Percentiles rank a stretch among this genome's conserved stretches.
These are phyloP conservation scores for Heteromyza rotundicornis DNA, from an alignment of 2,888 invertebrate species.

Conservation along the genomic window DNA sequence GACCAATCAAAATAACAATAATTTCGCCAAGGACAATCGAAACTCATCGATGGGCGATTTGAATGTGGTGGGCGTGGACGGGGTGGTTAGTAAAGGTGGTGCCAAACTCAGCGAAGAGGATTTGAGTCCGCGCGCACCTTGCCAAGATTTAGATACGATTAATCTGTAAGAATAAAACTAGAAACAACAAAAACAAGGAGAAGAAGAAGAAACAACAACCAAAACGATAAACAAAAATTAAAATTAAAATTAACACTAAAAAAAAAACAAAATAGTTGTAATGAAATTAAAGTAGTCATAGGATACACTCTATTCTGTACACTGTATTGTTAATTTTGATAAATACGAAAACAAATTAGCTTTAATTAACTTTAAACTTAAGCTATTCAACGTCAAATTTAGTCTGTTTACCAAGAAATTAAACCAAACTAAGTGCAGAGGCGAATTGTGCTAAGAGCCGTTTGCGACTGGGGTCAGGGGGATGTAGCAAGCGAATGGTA, in stretches of 20 bases:
- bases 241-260: slow-evolving; percentile 22
- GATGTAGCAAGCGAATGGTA: neutral
- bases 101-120: slow-evolving; percentile 43
- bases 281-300: neutral
- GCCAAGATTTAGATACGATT: slow-evolving; percentile 76
- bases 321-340: neutral
- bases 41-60: slow-evolving; percentile 46
- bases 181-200: slow-evolving; percentile 17
- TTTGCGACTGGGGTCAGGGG: neutral
- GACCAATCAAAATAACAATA: slow-evolving; percentile 24
- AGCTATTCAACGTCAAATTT: neutral
- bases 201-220: slow-evolving; percentile 20
- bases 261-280: slow-evolving; percentile 9
- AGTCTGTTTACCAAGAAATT: neutral
- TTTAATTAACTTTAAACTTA: neutral
- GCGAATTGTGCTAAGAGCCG: neutral
- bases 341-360: slow-evolving; percentile 4
- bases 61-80: slow-evolving; percentile 9
- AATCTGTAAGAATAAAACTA: slow-evolving; percentile 66
- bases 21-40: slow-evolving; percentile 43
- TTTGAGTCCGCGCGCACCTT: slow-evolving; percentile 68
- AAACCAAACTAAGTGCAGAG: neutral
- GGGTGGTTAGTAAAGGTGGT: neutral
- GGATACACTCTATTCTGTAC: neutral
- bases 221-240: slow-evolving; percentile 14